Evolutionary conservation across 2,888 invertebrate genomes (phyloP).

Genomic region (Carterocephalus palaemon): DNA sequence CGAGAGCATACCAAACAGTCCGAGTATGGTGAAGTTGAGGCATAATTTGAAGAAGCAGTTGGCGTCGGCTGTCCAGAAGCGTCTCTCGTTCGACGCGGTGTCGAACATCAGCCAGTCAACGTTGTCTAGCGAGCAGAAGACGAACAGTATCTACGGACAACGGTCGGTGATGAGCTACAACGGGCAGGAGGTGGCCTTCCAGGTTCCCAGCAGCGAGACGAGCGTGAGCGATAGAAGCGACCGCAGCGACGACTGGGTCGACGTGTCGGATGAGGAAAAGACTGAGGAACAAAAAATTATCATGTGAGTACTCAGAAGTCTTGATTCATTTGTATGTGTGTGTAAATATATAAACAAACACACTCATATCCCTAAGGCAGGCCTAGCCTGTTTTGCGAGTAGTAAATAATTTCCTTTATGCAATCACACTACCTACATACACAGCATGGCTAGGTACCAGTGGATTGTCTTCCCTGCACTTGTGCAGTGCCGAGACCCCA

Average conservation of each 20-base stretch:
- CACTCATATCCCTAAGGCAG: too few relatives aligned
- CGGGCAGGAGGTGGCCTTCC: constrained; percentile 72
- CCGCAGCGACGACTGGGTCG: constrained; percentile 83
- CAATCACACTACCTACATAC: too few relatives aligned
- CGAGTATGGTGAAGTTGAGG: constrained; percentile 66
- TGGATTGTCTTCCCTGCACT: too few relatives aligned
- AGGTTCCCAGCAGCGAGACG: constrained; percentile 77
- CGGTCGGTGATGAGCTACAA: constrained; percentile 71
- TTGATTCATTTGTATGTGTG: too few relatives aligned
- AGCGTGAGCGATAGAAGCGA: constrained; percentile 81
- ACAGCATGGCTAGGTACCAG: too few relatives aligned
- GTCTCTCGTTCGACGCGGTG: constrained; percentile 68
- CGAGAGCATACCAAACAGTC: constrained; percentile 78
- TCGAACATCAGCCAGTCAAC: constrained; percentile 75
- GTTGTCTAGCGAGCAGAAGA: constrained; percentile 80
- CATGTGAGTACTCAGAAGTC: constrained; percentile 73
- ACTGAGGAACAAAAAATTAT: constrained; percentile 73
- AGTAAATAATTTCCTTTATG: too few relatives aligned
- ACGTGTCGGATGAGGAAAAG: constrained; percentile 80
- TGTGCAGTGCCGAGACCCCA: too few relatives aligned
- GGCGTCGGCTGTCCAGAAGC: constrained; percentile 59
- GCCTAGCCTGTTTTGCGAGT: too few relatives aligned
- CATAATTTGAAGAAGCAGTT: constrained; percentile 60
- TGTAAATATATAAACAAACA: too few relatives aligned
- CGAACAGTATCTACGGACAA: constrained; percentile 80